Conservation (phyloP, 2,888 invertebrate genomes). For the Xanthorhoe spadicearia region DNA sequence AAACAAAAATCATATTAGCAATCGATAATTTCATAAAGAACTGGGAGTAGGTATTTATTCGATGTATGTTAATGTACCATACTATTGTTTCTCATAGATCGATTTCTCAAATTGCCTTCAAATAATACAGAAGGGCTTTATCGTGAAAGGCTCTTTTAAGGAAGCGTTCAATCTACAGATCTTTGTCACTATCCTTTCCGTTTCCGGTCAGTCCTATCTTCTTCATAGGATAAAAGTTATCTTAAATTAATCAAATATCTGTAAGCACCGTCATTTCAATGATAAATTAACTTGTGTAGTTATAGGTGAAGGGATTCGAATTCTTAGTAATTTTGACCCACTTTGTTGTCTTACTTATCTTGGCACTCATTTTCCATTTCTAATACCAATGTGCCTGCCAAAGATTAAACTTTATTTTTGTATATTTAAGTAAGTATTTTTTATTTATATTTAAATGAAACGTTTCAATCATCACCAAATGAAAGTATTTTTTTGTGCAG, state of each 20-base stretch:
- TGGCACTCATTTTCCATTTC: slow-evolving; percentile 32
- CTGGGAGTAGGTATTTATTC: too few species aligned
- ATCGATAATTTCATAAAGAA: too few species aligned
- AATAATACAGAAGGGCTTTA: background rate
- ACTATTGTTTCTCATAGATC: background rate
- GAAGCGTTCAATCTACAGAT: background rate
- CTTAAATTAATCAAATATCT: slow-evolving; percentile 2
- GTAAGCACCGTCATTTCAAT: slow-evolving; percentile 1
- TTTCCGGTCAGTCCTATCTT: slow-evolving; percentile 18
- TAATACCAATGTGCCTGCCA: slow-evolving; percentile 72
- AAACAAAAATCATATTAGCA: too few species aligned
- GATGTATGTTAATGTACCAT: background rate
- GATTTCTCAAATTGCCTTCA: background rate
- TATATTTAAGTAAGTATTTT: slow-evolving; percentile 14
- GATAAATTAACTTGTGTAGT: background rate
- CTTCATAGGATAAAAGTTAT: background rate
- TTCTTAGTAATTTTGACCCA: background rate
- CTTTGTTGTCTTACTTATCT: slow-evolving; percentile 24
- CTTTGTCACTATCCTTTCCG: slow-evolving; percentile 21
- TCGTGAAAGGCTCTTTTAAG: background rate
- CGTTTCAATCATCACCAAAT: background rate
- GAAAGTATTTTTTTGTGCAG: background rate
- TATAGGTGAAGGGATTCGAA: background rate
- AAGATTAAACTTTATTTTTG: slow-evolving; percentile 46
- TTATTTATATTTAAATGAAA: slow-evolving; percentile 1